Base-by-base conservation (phyloP, 35 echinoderm and acorn worm genomes). In the Holothuria glaberrima region DNA sequence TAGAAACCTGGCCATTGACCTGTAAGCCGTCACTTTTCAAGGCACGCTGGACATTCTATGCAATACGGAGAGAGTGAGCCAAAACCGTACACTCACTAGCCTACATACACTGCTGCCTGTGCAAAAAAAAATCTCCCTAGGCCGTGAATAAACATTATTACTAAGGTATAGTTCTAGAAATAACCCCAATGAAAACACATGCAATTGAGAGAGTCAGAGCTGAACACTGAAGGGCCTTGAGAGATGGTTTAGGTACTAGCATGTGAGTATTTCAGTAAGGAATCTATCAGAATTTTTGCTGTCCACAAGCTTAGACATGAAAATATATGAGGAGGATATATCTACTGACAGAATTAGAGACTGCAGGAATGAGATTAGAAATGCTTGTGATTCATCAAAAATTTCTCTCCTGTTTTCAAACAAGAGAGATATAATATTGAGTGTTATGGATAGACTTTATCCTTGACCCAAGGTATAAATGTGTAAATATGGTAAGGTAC, bases 61-160 rank as follows among this genome's bases (percentile, higher is more conserved):
- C 50, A 14, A 82, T 21, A 58, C 56, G 21, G 21, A 63, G 14
- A 29, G 44, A 61, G 20, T 2, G 58, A 84, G 56, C 57, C 80
- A 28, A 60, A 63, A 84, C 54, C 25, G 58, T 54, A 58, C 28
- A 59, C 80, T 84, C 57, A 84, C 80, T 84, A 84, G 80, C 80
- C 80, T 84, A 84, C 80, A 84, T 84, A 58, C 54, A 84, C 21
- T 33, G 31, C 52, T 63, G 80, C 80, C 33, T 63, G 57, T 54
- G 61, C 36, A 46, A 87, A 64, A 86, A 86, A 87, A 71, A 71
- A 87, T 87, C 85, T 69, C 85, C 85, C 65, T 71, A 87, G 85
- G 85, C 85, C 45, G 85, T 87, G 85, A 67, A 87, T 87, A 87
- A 87, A 87, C 85, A 87, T 87, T 87, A 87, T 87, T 87, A 87